These are phyloP conservation scores for Coranthus polyacanthus DNA, from an alignment of 2,797 vertebrate genomes.

Conservation along the genomic window DNA sequence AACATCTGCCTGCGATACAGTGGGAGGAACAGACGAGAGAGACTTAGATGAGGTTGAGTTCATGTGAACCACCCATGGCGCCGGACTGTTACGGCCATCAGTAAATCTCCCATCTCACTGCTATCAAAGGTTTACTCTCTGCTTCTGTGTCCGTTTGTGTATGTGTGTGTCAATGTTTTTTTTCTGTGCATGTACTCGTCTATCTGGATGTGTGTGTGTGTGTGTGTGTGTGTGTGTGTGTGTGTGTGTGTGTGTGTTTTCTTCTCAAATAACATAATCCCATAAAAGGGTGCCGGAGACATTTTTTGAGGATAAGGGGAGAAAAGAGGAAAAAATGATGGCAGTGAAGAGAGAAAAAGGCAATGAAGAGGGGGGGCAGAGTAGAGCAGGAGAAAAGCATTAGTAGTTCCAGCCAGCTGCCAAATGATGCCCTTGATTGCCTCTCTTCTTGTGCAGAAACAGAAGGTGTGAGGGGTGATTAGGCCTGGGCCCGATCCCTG, in stretches of 20 bases:
- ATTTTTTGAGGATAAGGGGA: constrained; percentile 75
- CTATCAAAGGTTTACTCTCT: constrained; percentile 74
- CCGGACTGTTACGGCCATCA: constrained; percentile 78
- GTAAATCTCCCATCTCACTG: constrained; percentile 78
- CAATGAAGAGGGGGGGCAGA: constrained; percentile 40
- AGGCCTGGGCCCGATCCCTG: constrained; percentile 88
- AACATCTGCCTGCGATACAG: constrained; percentile 77
- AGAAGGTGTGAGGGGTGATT: constrained; percentile 94
- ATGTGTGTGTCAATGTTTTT: constrained; percentile 15
- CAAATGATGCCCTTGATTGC: constrained; percentile 94
- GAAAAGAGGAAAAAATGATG: constrained; percentile 74
- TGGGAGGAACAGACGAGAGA: constrained; percentile 64
- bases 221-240: constrained; percentile 13
- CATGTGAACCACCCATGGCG: constrained; percentile 77
- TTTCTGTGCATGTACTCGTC: constrained; percentile 21
- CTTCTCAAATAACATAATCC: constrained; percentile 80
- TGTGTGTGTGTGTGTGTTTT: constrained; percentile 54
- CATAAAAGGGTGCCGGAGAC: constrained; percentile 73
- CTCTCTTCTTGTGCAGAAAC: constrained; percentile 91
- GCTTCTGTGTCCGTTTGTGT: constrained; percentile 31
- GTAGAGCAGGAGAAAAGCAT: constrained; percentile 86
- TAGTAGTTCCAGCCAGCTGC: constrained; percentile 91
- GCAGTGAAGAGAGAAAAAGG: constrained; percentile 70
- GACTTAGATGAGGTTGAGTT: constrained; percentile 77
- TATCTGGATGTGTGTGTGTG: constrained; percentile 11